A percentile compares a stretch with the other conserved stretches of the same genome.
These are phyloP conservation scores for Caiman crocodilus DNA, from an alignment of 2,797 vertebrate genomes.

Conservation along the genomic window DNA sequence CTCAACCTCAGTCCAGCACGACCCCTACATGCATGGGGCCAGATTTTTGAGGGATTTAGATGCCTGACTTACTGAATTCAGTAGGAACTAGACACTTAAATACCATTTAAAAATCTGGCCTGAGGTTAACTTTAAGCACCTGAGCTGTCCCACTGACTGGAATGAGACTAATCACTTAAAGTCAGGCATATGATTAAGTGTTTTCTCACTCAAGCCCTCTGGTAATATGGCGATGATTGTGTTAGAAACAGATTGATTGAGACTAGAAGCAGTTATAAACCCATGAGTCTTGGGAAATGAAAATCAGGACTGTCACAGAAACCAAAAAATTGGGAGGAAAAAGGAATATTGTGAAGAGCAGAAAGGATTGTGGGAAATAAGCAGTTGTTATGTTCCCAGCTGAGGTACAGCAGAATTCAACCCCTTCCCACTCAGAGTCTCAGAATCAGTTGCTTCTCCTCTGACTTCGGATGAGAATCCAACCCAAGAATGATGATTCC, in stretches of 20 bases:
- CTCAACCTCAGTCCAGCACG: not conserved
- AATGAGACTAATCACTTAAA: accelerated
- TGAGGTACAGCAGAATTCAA: no score
- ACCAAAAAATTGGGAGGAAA: no score
- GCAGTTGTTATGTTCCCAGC: no score
- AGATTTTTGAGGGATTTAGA: not conserved
- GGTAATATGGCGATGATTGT: not conserved
- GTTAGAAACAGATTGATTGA: no score
- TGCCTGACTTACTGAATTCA: not conserved
- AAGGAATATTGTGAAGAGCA: no score
- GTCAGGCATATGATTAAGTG: not conserved
- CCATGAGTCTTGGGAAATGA: no score
- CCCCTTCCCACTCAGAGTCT: not conserved
- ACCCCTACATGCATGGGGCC: not conserved
- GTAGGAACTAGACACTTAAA: not conserved
- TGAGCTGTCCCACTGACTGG: not conserved
- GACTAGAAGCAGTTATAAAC: no score
- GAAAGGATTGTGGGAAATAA: no score
- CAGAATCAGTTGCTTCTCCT: not conserved
- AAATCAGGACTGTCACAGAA: no score
- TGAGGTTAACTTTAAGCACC: accelerated
- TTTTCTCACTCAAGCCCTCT: not conserved
- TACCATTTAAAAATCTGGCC: not conserved
- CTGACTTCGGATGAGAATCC: not conserved
- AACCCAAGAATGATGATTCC: not conserved